Base-by-base conservation (phyloP, 2,113 vertebrate genomes). In the Corythornis vintsioides region DNA sequence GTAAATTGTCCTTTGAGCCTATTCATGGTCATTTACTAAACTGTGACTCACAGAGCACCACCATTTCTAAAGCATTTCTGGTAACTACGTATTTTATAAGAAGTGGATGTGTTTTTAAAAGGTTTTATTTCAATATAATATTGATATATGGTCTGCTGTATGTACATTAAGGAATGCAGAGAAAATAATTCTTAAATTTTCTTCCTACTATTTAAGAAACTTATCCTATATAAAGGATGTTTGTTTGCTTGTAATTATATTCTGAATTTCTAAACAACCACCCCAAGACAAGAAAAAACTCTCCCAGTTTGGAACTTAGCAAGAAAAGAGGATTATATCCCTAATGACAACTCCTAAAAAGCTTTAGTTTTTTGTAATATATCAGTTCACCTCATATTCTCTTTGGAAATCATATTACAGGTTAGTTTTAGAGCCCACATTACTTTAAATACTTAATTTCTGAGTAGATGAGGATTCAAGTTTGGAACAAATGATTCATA, bases 401-500 rank as follows among this genome's bases (percentile, higher is more conserved):
- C 33, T 57, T 77, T 69, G 65, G 56, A 86, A 77, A 15, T 24
- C 3, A 45, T 13, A 72, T 43, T 55, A 72, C 13, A 45, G 38
- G 6, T 15, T 67, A 33, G 20, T 59, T 86, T 88, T 85, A 83
- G 31, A 65, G 52, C 9, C 20, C 22, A 72, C 21, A 75, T 25
- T 50, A 42, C 10, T 95, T 57, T n/a, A 69, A 93, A 80, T 26
- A 53, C 47, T 31, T 3, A 38, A 8, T 33, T 91, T 42, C 52
- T 86, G 57, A 31, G 24, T 11, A 26, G 43, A 31, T 29, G 42
- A 86, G 42, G 25, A 31, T 7, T 8, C 1, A 18, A 64, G 7
- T 93, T 81, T 60, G 48, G 89, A 94, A 79, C 48, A 92, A 95
- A 70, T 53, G 5, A 74, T 28, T 74, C 48, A 71, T 7, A 73